Base-by-base conservation (phyloP, 2,888 invertebrate species). In the Lordiphosa andalusiaca region DNA sequence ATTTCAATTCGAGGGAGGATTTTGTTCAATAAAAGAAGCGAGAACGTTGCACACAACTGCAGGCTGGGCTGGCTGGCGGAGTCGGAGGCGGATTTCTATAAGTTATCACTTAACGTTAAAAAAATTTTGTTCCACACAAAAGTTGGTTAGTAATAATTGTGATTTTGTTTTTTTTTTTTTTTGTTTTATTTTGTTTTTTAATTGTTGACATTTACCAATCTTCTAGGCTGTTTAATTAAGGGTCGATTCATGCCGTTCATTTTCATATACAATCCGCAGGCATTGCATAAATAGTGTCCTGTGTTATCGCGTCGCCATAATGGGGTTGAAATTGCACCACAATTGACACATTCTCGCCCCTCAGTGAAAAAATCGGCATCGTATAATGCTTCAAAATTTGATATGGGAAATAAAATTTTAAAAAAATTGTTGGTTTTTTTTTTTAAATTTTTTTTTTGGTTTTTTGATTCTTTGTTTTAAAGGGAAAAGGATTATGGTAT, bases 231-330 rank as follows among this genome's bases (percentile, higher is more conserved):
- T 92, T 96, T 96, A 87, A 96, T 95, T 87, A 97, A 92, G 60
- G 97, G 97, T 87, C 97, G 93, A 91, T 96, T 96, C 92, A 96
- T 94, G 89, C 97, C 96, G 91, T 97, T 98, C 95, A 97, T 95
- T 92, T 96, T 97, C 91, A 95, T 95, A 92, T 99, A 99, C 83
- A 99, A 95, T 86, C 99, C 99, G 91, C 99, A 99, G 73, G 99
- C 99, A 92, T 99, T 99, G 93, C 99, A 99, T 86, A 99, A 94
- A 91, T 98, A 99, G 92, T 99, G 98, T 72, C 99, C 99, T 86
- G 97, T 98, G 90, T 97, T 97, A 92, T 99, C 99, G 89, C 99
- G 93, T 78, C 99, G 93, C 99, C 99, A 99, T 83, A 99, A 92
- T 69, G 99, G 98, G 78, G 99, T 99, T 85, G 96, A 96, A 90